Evolutionary conservation across 2,113 vertebrate species (phyloP).

Genomic region (Acinonyx jubatus): DNA sequence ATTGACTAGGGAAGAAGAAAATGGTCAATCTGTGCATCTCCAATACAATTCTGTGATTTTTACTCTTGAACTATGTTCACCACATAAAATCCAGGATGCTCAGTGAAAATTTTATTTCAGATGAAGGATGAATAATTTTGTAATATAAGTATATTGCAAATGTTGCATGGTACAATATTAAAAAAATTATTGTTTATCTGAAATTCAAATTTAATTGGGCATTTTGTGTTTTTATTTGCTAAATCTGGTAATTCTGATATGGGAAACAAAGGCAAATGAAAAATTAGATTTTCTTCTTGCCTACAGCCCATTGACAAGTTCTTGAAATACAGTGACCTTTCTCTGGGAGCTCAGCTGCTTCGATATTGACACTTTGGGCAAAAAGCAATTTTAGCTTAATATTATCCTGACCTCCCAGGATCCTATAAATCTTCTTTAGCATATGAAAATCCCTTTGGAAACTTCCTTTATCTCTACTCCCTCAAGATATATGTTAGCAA

Average conservation of each 20-base stretch:
- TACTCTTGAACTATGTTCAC: neutral
- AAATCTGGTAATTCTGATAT: neutral
- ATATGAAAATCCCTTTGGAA: too few relatives aligned
- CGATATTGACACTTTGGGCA: too few relatives aligned
- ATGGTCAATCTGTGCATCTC: neutral
- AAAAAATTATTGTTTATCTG: neutral
- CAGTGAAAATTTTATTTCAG: conserved; percentile 35
- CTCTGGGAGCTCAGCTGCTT: too few relatives aligned
- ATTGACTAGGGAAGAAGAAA: conserved; percentile 15
- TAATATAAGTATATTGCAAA: neutral
- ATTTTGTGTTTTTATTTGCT: conserved; percentile 27
- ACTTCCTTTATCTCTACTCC: too few relatives aligned
- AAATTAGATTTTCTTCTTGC: too few relatives aligned
- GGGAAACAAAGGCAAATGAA: too few relatives aligned
- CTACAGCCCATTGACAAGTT: too few relatives aligned
- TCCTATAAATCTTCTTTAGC: too few relatives aligned
- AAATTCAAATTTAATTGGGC: conserved; percentile 26
- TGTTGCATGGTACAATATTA: neutral
- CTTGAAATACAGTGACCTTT: too few relatives aligned
- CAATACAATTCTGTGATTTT: conserved; percentile 19
- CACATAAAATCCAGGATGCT: neutral
- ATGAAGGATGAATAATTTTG: neutral
- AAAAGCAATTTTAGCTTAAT: too few relatives aligned
- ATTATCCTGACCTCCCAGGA: too few relatives aligned
- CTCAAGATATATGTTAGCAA: too few relatives aligned